phyloP scores from a whole-genome alignment of 2,888 invertebrate genomes.

The Cantharis flavilabris region DNA sequence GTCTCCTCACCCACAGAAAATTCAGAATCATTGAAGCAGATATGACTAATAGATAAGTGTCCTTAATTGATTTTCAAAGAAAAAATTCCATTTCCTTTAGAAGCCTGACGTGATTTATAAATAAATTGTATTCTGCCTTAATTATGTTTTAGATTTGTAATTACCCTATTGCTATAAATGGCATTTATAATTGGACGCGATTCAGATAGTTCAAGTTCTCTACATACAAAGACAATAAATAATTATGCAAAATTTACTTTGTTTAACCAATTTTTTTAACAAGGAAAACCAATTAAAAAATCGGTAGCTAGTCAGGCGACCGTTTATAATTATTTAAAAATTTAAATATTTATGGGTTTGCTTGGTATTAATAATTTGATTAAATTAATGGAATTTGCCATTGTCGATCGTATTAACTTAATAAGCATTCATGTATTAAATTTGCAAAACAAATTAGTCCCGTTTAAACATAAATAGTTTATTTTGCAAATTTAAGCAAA shows the following conservation, averaged over 20 bases:
- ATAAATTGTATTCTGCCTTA: background rate
- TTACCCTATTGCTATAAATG: constrained; percentile 11
- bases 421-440: background rate
- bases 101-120: background rate
- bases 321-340: background rate
- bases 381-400: background rate
- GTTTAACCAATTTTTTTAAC: background rate
- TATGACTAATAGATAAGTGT: constrained; percentile 14
- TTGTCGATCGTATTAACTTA: background rate
- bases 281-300: background rate
- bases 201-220: background rate
- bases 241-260: background rate
- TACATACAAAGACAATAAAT: background rate
- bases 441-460: background rate
- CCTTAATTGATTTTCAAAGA: constrained; percentile 13
- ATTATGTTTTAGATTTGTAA: background rate
- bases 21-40: constrained; percentile 6
- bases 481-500: background rate
- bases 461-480: background rate
- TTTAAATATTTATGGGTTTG: background rate
- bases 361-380: background rate
- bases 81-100: constrained; percentile 2
- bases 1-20: background rate
- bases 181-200: constrained; percentile 12
- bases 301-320: background rate